Evolutionary conservation across 2,113 vertebrate species (phyloP).

Genomic region (Dasyornis broadbenti): DNA sequence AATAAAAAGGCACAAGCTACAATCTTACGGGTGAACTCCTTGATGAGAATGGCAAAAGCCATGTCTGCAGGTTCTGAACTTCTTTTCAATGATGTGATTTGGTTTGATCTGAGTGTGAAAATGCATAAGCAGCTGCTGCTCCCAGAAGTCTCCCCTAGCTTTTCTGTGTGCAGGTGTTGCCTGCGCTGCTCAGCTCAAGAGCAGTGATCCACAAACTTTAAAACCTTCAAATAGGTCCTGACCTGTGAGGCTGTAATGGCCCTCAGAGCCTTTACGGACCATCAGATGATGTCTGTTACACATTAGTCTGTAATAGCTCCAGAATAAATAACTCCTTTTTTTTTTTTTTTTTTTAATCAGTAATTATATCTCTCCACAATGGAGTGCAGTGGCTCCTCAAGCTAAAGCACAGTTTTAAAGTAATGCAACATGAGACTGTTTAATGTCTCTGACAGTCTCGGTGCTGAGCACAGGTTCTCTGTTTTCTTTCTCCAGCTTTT

Average conservation of each 20-base stretch:
- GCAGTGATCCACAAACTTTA: constrained; percentile 34
- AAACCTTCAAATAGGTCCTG: constrained; percentile 23
- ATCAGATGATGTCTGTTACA: constrained; percentile 34
- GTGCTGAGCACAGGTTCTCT: background rate
- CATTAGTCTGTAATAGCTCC: constrained; percentile 26
- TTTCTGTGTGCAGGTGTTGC: constrained; percentile 13
- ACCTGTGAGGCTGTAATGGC: constrained; percentile 12
- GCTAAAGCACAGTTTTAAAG: constrained; percentile 12
- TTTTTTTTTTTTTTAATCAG: background rate
- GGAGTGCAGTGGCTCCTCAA: background rate
- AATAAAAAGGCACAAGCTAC: background rate
- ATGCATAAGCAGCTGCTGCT: background rate
- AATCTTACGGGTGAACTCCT: background rate
- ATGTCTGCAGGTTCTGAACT: background rate
- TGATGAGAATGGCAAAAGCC: background rate
- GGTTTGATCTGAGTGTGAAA: background rate
- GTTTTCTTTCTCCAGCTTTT: background rate
- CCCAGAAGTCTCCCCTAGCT: background rate
- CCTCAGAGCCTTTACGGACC: background rate
- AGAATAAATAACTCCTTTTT: constrained; percentile 16
- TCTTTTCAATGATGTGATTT: background rate
- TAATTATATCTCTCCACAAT: background rate
- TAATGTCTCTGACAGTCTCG: background rate
- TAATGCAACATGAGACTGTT: constrained; percentile 4
- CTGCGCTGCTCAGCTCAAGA: background rate